Base-by-base conservation (phyloP, 2,797 vertebrate species). In the Vespertilio murinus region DNA sequence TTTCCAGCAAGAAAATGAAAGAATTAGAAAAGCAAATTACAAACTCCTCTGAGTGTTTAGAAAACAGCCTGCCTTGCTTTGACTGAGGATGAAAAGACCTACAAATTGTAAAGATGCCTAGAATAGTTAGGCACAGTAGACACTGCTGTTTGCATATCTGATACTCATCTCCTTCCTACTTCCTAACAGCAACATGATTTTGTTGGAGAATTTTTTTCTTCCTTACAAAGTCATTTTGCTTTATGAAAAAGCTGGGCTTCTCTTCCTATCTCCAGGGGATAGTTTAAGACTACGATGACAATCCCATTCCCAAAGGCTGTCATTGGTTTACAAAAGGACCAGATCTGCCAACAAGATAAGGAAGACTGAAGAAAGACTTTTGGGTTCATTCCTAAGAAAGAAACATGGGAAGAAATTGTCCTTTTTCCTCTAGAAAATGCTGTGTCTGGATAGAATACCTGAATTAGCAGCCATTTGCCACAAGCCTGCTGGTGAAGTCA, bases 1-100 rank as follows among this genome's bases (percentile, higher is more conserved):
- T 96, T 95, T 59, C 45, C n/a, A 93, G 82, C 89, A 95, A 95
- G 87, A 71, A 92, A 96, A 93, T 79, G 84, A 88, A 80, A 74
- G 47, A 91, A 89, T n/a, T 92, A 64, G 65, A 87, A 96, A 96
- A 79, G 61, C 74, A 93, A 94, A 28, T 65, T 92, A 59, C 81
- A 87, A 91, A 79, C n/a, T 64, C 52, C 47, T 84, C 78, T 30
- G 79, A 89, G 83, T 73, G 13, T 87, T 11, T 49, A 93, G 81
- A 87, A 95, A 95, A 93, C 8, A 86, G 83, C 47, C 86, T 78
- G 84, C 18, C 52, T 91, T 30, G 17, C 61, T 92, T 90, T 95
- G 91, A 78, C 73, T 89, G 54, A 70, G 65, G 77, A 88, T 88
- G 47, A 91, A 94, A 95, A 93, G 84, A 92, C 25, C 47, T 73